These are phyloP conservation scores for Gymnorhina tibicen DNA, from an alignment of 2,113 vertebrate species.

Conservation along the genomic window DNA sequence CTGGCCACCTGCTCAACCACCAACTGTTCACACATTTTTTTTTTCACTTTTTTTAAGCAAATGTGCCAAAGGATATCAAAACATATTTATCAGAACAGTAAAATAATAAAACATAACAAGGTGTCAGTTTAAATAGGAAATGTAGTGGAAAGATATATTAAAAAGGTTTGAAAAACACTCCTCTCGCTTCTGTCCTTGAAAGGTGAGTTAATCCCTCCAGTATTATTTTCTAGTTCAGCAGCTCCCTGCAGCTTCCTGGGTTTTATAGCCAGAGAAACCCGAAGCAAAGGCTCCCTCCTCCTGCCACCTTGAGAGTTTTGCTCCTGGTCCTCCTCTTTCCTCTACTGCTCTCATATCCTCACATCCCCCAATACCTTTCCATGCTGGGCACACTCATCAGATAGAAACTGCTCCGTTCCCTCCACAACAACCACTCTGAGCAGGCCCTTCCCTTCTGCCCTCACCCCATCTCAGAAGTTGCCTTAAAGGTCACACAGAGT, in stretches of 20 bases:
- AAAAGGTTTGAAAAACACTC: background rate
- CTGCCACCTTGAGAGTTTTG: background rate
- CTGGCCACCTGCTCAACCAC: slow-evolving; percentile 32
- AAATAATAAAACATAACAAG: slow-evolving; percentile 41
- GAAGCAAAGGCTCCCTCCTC: background rate
- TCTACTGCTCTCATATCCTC: background rate
- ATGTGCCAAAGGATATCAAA: slow-evolving; percentile 40
- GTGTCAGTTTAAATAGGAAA: slow-evolving; percentile 13
- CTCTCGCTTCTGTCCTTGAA: background rate
- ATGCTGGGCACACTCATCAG: background rate
- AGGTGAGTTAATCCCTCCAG: background rate
- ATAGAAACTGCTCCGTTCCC: background rate
- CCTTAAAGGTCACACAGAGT: background rate
- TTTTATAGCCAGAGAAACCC: background rate
- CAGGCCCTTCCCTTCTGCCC: background rate
- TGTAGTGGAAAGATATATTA: background rate
- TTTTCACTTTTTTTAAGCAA: background rate
- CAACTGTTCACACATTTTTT: slow-evolving; percentile 20
- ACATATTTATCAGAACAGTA: background rate
- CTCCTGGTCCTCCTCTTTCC: background rate
- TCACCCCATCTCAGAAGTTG: background rate
- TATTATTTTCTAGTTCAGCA: background rate
- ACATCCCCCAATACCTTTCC: background rate
- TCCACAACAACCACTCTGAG: background rate
- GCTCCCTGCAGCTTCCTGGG: background rate